Conservation (phyloP, 2,888 invertebrate genomes). For the Malachius bipustulatus region DNA sequence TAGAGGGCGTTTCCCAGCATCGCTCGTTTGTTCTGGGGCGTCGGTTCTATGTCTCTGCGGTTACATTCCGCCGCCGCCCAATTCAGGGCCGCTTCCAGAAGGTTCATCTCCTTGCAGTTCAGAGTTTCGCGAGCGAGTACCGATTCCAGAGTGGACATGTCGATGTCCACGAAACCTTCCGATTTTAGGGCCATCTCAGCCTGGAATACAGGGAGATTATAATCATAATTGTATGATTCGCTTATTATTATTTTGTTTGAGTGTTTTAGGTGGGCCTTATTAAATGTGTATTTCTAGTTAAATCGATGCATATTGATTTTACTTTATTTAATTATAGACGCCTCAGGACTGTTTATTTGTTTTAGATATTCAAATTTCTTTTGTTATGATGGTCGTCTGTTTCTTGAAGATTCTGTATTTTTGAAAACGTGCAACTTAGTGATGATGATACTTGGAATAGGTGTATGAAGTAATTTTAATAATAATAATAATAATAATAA, state of each 20-base stretch:
- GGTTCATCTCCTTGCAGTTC: constrained; percentile 85
- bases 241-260: too few relatives aligned
- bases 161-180: constrained; percentile 93
- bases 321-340: too few relatives aligned
- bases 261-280: too few relatives aligned
- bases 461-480: constrained; percentile 1
- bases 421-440: too few relatives aligned
- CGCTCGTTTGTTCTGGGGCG: constrained; percentile 65
- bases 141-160: constrained; percentile 82
- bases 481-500: too few relatives aligned
- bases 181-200: constrained; percentile 93
- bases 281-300: too few relatives aligned
- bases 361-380: too few relatives aligned
- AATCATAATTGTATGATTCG: too few relatives aligned
- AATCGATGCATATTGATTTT: too few relatives aligned
- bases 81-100: constrained; percentile 80
- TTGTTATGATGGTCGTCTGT: too few relatives aligned
- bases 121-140: constrained; percentile 86
- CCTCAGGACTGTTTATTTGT: too few relatives aligned
- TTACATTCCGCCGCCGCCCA: constrained; percentile 91
- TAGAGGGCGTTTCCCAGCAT: constrained; percentile 70
- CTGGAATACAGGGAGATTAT: constrained; percentile 35
- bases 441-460: constrained; percentile 1
- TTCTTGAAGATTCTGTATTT: too few relatives aligned
- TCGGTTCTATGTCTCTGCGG: constrained; percentile 69